Evolutionary conservation across 1,140 invertebrate species (phyloP).

Genomic region (Lysiphlebus fabarum): DNA sequence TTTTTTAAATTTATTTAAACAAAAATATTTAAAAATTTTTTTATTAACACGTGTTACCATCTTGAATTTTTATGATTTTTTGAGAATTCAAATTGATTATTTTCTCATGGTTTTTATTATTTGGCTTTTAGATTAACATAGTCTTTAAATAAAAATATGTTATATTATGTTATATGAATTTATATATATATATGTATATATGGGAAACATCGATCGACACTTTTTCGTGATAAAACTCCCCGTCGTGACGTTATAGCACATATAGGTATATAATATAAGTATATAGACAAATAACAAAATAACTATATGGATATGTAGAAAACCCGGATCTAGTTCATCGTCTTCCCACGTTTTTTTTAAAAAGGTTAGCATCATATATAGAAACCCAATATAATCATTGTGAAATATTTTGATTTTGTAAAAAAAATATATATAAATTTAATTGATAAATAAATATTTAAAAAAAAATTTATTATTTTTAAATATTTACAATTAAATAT

Average conservation of each 20-base stretch:
- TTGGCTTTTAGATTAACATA: neutral
- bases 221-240: neutral
- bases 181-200: conserved; percentile 3
- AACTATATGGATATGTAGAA: neutral
- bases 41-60: conserved; percentile 13
- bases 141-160: neutral
- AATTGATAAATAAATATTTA: no score
- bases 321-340: conserved; percentile 24
- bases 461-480: no score
- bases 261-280: no score
- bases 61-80: conserved; percentile 1
- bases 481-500: no score
- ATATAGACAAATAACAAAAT: no score
- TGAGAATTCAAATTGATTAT: conserved; percentile 6
- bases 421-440: no score
- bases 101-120: neutral
- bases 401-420: no score
- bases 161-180: no score
- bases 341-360: conserved; percentile 24
- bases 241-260: conserved; percentile 1
- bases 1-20: conserved; percentile 5
- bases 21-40: conserved; percentile 4
- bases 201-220: conserved; percentile 17
- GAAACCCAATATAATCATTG: no score
- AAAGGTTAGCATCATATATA: neutral